Base-by-base conservation (phyloP, 2,113 vertebrate genomes). In the Lampris incognitus region DNA sequence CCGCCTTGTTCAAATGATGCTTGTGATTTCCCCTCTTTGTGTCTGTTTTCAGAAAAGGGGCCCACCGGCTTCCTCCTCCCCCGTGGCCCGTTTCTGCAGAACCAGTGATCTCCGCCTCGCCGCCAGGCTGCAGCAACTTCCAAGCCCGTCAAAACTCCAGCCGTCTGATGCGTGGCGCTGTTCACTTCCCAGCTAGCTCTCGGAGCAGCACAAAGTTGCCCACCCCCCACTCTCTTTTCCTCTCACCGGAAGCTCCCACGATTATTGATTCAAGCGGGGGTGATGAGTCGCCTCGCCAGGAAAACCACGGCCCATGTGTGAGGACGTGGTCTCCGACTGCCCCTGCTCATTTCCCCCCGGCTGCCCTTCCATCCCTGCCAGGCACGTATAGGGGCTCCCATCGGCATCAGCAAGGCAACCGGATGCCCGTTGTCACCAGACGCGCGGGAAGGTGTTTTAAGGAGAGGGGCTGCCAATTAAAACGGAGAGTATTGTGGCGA, bases 1-100 rank as follows among this genome's bases (percentile, higher is more conserved):
- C 64, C 50, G 48, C 69, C 63, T 69, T 57, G 81, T 70, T 46
- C 66, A 84, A 85, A 90, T 91, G 78, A 76, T 49, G 51, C 73
- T 71, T 62, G 36, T 66, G 56, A 75, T 82, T 71, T 87, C 70
- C 58, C 63, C 40, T 24, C 65, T 3, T 50, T 65, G 72, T 71
- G 58, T 62, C 41, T 64, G 71, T 82, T 83, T 82, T 62, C 63
- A 69, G 39, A 63, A 78, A 49, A 38, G n/a, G 38, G 50, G 49
- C 48, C 63, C 69, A 78, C 66, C 63, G 62, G 72, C 65, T 78
- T 78, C 67, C 74, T 79, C 59, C 48, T 78, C 67, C 74, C 78
- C 59, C 48, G 76, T 67, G 76, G 57, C 52, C 69, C 56, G 51
- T 77, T 80, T 63, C 70, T 51, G 38, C 66, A 24, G 58, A 74